Percentiles rank a stretch among this genome's conserved stretches.
phyloP scores from a whole-genome alignment of 1,140 invertebrate genomes.

The Caenorhabditis remanei region DNA sequence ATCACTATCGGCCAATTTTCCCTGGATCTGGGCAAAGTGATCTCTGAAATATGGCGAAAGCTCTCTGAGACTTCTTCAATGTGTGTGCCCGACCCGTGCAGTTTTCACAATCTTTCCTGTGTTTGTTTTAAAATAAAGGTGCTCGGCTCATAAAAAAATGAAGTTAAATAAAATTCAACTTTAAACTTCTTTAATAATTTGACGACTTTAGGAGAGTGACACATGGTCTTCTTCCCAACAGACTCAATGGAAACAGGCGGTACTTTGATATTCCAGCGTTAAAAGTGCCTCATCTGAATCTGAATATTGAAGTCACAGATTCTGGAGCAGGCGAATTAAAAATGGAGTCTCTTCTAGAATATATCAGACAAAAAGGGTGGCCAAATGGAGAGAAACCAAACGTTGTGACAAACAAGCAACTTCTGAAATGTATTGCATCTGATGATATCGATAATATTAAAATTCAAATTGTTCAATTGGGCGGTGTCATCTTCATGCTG shows the following conservation, averaged over 20 bases:
- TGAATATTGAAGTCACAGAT: neutral
- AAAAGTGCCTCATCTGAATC: neutral
- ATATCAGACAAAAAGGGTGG: neutral
- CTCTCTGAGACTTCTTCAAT: too few species aligned
- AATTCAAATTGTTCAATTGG: neutral
- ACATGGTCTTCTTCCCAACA: neutral
- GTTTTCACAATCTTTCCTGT: too few species aligned
- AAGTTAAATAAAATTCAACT: neutral
- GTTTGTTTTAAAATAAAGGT: neutral
- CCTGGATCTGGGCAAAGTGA: neutral
- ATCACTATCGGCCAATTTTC: neutral
- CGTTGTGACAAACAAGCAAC: neutral
- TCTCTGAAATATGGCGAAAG: too few species aligned
- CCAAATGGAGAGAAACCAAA: neutral
- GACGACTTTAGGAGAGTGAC: neutral
- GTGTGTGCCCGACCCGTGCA: too few species aligned
- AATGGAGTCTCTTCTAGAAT: neutral
- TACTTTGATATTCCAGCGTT: neutral
- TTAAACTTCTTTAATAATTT: neutral
- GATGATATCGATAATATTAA: neutral
- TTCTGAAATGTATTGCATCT: neutral
- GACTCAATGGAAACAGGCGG: neutral
- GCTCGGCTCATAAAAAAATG: too few species aligned
- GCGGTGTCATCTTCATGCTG: neutral
- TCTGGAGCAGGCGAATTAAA: neutral